Conservation (phyloP, 2,797 vertebrate species). For the Capromys pilorides region DNA sequence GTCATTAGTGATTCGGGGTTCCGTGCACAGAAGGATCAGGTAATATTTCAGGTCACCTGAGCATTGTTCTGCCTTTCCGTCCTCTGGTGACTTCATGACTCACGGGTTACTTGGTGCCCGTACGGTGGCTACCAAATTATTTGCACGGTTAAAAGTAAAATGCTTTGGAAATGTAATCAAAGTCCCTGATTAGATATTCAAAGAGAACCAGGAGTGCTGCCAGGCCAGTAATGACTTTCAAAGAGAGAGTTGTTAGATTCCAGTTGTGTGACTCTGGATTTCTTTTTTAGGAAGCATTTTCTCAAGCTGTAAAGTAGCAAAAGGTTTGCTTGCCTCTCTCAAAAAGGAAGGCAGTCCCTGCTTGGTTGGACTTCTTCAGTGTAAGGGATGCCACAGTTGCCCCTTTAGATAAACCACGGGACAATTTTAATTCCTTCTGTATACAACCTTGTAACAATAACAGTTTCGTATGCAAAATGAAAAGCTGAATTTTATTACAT, state of each 20-base stretch:
- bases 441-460: not conserved
- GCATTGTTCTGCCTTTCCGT: fast-evolving
- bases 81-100: not conserved
- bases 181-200: not conserved
- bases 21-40: not conserved
- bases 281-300: not conserved
- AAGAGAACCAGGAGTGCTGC: not conserved
- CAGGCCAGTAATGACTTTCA: not conserved
- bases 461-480: not conserved
- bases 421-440: not conserved
- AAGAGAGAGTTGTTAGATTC: not conserved
- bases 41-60: not conserved
- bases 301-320: not conserved
- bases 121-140: not conserved
- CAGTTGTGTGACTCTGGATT: not conserved
- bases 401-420: not conserved
- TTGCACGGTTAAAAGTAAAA: not conserved
- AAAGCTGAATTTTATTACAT: not conserved
- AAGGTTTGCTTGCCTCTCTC: not conserved
- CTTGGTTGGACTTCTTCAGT: not conserved
- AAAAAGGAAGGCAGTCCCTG: not conserved
- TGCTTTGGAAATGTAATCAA: constrained; percentile 9
- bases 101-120: fast-evolving
- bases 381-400: not conserved
- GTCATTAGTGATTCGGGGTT: not conserved